Evolutionary conservation across 2,888 invertebrate species (phyloP), one percentile per base, ranked within the genome.

Genomic region (Oligia fasciuncula): DNA sequence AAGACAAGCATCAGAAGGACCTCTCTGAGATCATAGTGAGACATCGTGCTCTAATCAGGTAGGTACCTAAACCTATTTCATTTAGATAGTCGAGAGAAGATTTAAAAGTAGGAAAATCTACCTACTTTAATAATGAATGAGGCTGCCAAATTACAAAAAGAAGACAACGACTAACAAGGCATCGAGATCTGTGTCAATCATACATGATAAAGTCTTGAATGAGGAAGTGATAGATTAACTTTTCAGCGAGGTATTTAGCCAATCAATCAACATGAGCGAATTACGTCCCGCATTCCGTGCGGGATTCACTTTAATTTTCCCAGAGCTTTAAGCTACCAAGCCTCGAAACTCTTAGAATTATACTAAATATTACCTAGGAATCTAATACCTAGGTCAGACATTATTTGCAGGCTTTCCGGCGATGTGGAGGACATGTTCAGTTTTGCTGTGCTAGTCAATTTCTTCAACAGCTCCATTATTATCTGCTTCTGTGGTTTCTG

Each of bases 401-500:
- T 71, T 43, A 71, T 71, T 90, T 89, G 14, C 90, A 94, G 94
- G 76, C 87, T 94, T 46, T 87, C 94, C 1, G 88, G 85, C 1
- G 93, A 94, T 70, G 91, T 94, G 2, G 94, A 94, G 69, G 76
- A 90, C 3, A 83, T 94, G 86, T 94, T 93, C 79, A 92, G 94
- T 35, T 95, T 95, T 75, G 90, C 94, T 3, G 81, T 95, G 72
- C 92, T 95, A 0, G 90, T 95, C 13, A 95, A 95, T 81, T 95
- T 95, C 86, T 88, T 95, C 76, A 94, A 94, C 81, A 94, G 95
- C 63, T 95, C 95, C 0, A 90, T 95, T 35, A 94, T 95, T 0
- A 94, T 95, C 65, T 94, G 92, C 84, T 93, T 91, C 82, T 93
- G 93, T 77, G 94, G 93, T 19, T 94, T 94, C 79, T 93, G 94